Conservation (phyloP, 1,140 invertebrate genomes). For the Delia radicum region DNA sequence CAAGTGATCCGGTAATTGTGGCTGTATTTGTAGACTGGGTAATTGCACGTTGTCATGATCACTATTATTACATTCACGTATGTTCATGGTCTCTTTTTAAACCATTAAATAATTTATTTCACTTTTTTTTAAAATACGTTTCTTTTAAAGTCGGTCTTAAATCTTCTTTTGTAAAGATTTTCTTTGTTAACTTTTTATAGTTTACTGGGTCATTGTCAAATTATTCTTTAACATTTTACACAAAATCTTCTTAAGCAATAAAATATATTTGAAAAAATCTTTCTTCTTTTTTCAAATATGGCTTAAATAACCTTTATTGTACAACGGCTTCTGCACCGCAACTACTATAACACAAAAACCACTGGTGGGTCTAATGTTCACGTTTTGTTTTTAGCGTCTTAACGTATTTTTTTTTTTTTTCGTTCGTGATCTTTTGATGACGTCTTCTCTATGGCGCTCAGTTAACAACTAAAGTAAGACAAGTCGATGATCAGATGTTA, state of each 20-base stretch:
- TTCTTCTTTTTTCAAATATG: background rate
- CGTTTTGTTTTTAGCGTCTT: background rate
- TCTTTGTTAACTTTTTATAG: too few relatives aligned
- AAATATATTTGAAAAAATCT: background rate
- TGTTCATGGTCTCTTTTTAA: background rate
- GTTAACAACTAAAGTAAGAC: slow-evolving; percentile 8
- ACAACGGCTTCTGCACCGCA: too few relatives aligned
- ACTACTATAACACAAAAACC: background rate
- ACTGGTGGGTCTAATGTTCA: background rate
- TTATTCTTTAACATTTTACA: background rate
- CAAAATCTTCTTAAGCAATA: background rate
- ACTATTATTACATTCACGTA: too few relatives aligned
- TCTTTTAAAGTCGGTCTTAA: too few relatives aligned
- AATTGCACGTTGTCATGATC: background rate
- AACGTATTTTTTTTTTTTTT: too few relatives aligned
- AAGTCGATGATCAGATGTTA: background rate
- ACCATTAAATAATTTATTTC: background rate
- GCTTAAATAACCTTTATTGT: background rate
- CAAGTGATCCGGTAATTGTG: slow-evolving; percentile 27
- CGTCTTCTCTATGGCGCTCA: background rate
- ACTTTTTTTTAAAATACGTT: background rate
- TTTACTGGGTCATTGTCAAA: background rate
- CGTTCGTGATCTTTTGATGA: background rate
- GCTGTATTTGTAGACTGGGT: background rate
- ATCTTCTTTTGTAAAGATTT: too few relatives aligned